Conservation (phyloP, 2,797 vertebrate genomes). For the Momotus momota region DNA sequence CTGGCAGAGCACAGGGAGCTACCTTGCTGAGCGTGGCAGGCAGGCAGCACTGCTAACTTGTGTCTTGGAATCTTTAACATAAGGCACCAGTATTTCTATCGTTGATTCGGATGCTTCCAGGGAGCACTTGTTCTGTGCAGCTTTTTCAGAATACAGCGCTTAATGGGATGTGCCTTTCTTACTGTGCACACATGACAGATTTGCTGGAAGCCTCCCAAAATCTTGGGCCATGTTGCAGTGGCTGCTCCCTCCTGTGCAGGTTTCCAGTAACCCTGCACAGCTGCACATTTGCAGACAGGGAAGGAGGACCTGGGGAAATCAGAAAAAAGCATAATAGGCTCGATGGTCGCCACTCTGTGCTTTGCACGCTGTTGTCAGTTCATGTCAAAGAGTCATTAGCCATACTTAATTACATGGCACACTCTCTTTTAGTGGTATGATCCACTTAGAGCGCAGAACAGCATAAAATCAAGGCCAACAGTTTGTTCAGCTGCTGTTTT, state of each 20-base stretch:
- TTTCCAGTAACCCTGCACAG: accelerated
- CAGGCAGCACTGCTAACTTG: neutral
- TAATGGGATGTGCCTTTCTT: neutral
- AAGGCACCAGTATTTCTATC: neutral
- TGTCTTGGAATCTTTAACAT: neutral
- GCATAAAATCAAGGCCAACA: neutral
- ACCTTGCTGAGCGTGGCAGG: neutral
- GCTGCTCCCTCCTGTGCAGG: neutral
- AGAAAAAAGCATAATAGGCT: neutral
- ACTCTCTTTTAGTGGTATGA: neutral
- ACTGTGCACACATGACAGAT: neutral
- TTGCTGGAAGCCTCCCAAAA: neutral
- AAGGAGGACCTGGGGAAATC: neutral
- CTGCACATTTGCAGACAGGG: neutral
- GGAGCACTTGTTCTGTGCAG: neutral
- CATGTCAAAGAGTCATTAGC: neutral
- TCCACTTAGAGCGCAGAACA: neutral
- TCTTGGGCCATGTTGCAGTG: neutral
- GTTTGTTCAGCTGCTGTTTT: neutral
- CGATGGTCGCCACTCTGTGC: neutral
- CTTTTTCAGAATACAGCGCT: neutral
- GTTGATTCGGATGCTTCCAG: neutral
- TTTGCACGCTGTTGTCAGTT: neutral
- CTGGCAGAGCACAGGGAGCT: neutral
- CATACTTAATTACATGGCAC: neutral